A percentile compares a stretch with the other conserved stretches of the same genome.
Evolutionary conservation across 2,888 invertebrate species (phyloP).

Genomic region (Gymnoscelis rufifasciata): DNA sequence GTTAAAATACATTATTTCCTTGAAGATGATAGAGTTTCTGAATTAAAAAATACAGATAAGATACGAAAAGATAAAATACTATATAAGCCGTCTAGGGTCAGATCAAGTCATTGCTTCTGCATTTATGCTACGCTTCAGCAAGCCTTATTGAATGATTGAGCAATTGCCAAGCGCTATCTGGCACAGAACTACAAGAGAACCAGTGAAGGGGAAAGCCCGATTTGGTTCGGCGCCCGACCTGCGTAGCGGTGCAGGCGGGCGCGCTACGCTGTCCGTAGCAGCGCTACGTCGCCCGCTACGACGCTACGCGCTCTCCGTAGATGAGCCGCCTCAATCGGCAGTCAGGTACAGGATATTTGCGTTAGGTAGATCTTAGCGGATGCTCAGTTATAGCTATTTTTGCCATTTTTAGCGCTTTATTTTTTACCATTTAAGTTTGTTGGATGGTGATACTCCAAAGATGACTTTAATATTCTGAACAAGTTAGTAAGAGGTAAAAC

Average conservation of each 20-base stretch:
- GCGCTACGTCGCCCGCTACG: conserved; percentile 78
- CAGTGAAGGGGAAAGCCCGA: conserved; percentile 55
- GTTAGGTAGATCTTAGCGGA: not conserved
- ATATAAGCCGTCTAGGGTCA: not conserved
- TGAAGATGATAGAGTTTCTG: no score
- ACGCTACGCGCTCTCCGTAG: conserved; percentile 90
- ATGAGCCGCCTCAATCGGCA: conserved; percentile 81
- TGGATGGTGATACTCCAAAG: no score
- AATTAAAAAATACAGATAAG: no score
- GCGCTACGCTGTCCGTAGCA: conserved; percentile 56
- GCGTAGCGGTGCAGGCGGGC: conserved; percentile 52
- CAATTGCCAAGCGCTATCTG: conserved; percentile 32
- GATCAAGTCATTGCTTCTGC: no score
- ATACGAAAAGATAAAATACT: not conserved
- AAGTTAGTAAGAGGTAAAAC: no score
- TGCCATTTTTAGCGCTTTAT: no score
- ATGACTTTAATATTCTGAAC: no score
- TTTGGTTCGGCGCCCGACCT: conserved; percentile 82
- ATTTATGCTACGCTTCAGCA: no score
- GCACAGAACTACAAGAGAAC: conserved; percentile 54
- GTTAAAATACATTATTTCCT: no score
- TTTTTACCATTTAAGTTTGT: no score
- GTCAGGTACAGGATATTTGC: conserved; percentile 54
- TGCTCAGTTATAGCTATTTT: not conserved
- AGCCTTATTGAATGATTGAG: not conserved